These are phyloP conservation scores for Anas acuta DNA, from an alignment of 2,797 vertebrate genomes.

Conservation along the genomic window DNA sequence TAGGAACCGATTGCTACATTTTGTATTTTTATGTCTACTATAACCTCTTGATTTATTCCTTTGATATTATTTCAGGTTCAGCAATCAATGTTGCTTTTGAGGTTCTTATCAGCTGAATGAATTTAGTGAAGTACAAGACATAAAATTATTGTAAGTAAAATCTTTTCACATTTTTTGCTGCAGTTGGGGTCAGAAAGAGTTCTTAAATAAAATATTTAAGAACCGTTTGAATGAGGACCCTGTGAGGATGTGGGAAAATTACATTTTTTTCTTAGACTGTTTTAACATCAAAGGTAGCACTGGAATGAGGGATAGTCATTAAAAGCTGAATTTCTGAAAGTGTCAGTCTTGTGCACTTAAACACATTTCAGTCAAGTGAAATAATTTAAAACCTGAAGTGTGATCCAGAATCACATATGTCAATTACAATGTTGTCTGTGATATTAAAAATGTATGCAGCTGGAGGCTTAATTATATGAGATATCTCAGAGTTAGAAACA, in stretches of 20 bases:
- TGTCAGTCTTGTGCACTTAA: slow-evolving; percentile 74
- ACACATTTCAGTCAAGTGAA: slow-evolving; percentile 68
- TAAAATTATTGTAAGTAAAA: slow-evolving; percentile 74
- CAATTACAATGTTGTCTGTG: slow-evolving; percentile 74
- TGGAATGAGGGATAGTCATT: slow-evolving; percentile 73
- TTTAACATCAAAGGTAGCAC: slow-evolving; percentile 77
- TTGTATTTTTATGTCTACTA: slow-evolving; percentile 67
- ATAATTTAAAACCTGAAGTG: slow-evolving; percentile 76
- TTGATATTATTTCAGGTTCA: slow-evolving; percentile 73
- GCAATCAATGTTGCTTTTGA: slow-evolving; percentile 56
- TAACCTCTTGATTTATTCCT: slow-evolving; percentile 67
- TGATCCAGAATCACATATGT: slow-evolving; percentile 75
- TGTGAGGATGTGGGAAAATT: slow-evolving; percentile 69
- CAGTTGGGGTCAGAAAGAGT: slow-evolving; percentile 70
- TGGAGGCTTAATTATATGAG: slow-evolving; percentile 69
- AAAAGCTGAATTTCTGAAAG: slow-evolving; percentile 74
- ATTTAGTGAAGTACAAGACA: slow-evolving; percentile 69
- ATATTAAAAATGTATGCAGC: slow-evolving; percentile 73
- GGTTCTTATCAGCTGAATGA: slow-evolving; percentile 57
- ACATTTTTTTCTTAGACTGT: slow-evolving; percentile 73
- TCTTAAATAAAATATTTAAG: slow-evolving; percentile 82
- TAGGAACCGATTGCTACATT: slow-evolving; percentile 49
- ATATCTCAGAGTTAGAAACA: slow-evolving; percentile 50
- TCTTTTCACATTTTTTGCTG: slow-evolving; percentile 72
- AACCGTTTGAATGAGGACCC: slow-evolving; percentile 71